Evolutionary conservation across 2,113 vertebrate species (phyloP).

Genomic region (Cnemophilus loriae): DNA sequence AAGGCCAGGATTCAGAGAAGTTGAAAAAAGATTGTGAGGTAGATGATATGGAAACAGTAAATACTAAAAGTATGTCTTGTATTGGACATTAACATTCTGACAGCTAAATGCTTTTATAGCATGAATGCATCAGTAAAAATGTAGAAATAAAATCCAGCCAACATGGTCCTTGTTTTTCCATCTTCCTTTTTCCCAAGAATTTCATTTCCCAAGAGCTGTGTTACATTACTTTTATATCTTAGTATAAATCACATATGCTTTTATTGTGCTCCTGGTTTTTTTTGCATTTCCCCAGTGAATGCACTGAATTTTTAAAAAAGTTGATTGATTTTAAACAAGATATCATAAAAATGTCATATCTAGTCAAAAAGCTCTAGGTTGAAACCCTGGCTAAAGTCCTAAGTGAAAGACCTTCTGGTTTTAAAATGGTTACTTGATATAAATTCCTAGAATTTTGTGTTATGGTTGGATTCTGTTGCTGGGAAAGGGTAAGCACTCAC

Average conservation of each 20-base stretch:
- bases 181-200: background rate
- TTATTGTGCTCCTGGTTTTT: background rate
- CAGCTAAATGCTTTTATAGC: background rate
- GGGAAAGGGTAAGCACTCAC: background rate
- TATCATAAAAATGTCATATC: background rate
- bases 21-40: background rate
- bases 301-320: background rate
- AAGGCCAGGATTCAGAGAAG: background rate
- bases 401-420: slow-evolving; percentile 24
- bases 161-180: background rate
- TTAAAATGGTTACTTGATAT: background rate
- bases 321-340: background rate
- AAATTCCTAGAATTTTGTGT: background rate
- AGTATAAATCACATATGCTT: slow-evolving; percentile 5
- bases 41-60: background rate
- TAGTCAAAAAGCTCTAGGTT: background rate
- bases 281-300: background rate
- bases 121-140: background rate
- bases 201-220: background rate
- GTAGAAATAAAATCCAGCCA: background rate
- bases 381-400: background rate
- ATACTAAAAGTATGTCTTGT: background rate
- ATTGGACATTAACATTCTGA: background rate
- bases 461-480: background rate
- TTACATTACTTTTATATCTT: background rate